These are phyloP conservation scores for Cheilosia pagana DNA, from an alignment of 2,888 invertebrate genomes.

Conservation along the genomic window DNA sequence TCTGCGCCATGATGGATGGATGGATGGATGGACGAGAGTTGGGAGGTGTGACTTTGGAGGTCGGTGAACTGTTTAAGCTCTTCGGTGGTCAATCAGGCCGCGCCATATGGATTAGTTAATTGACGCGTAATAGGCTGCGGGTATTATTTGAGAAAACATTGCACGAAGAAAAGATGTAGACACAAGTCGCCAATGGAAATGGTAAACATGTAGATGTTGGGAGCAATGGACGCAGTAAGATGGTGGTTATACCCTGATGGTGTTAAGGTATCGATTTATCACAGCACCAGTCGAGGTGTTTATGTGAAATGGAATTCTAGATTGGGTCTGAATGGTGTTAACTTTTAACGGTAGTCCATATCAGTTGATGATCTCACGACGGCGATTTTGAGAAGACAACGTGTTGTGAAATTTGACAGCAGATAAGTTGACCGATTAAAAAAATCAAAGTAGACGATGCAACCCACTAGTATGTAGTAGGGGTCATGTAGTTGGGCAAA, in stretches of 20 bases:
- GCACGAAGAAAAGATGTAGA: not conserved
- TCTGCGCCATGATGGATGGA: conserved; percentile 10
- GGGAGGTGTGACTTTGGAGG: conserved; percentile 19
- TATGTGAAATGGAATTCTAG: no score
- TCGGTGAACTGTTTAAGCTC: conserved; percentile 37
- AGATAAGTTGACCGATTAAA: no score
- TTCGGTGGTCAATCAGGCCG: not conserved
- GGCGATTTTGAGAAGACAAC: no score
- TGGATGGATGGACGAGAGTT: conserved; percentile 2
- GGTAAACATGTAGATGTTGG: conserved; percentile 20
- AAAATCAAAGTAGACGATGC: no score
- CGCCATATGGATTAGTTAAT: conserved; percentile 33
- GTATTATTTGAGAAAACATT: conserved; percentile 41
- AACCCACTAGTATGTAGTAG: no score
- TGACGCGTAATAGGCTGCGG: conserved; percentile 33
- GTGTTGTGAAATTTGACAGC: no score
- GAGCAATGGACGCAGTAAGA: conserved; percentile 24
- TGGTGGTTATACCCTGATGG: not conserved
- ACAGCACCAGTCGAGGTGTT: no score
- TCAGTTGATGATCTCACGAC: no score
- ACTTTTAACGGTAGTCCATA: no score
- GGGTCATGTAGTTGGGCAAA: no score
- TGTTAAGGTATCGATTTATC: no score
- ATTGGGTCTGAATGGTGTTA: no score
- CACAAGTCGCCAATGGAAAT: conserved; percentile 25